These are phyloP conservation scores for Rhincodon typus DNA, from an alignment of 2,797 vertebrate species.

Conservation along the genomic window DNA sequence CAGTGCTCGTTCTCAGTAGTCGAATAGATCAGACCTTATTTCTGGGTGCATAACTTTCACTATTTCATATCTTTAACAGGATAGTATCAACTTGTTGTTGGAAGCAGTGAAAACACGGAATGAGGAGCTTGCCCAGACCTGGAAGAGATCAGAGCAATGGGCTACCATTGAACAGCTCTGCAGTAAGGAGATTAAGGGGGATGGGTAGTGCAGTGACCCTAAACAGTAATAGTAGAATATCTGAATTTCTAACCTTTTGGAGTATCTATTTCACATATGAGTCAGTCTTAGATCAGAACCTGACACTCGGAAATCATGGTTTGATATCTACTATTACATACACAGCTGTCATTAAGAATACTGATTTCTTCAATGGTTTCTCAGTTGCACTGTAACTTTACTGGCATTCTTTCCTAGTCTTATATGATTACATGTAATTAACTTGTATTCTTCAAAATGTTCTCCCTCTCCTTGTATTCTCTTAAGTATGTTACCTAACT, in stretches of 20 bases:
- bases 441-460: background rate
- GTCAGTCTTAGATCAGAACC: background rate
- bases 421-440: background rate
- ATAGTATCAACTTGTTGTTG: slow-evolving; percentile 88
- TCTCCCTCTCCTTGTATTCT: background rate
- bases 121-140: slow-evolving; percentile 90
- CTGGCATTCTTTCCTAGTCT: background rate
- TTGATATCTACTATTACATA: too few species aligned
- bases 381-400: background rate
- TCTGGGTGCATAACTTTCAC: background rate
- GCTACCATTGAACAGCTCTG: slow-evolving; percentile 97
- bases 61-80: slow-evolving; percentile 56
- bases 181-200: slow-evolving; percentile 59
- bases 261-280: background rate
- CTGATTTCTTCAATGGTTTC: background rate
- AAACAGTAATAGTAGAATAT: background rate
- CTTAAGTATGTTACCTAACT: background rate
- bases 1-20: too few species aligned
- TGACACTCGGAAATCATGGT: background rate
- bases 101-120: slow-evolving; percentile 91
- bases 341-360: background rate
- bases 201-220: background rate
- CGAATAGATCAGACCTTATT: background rate
- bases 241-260: background rate
- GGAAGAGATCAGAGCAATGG: slow-evolving; percentile 98